Base-by-base conservation (phyloP, 2,797 vertebrate species). In the Austrolebias charrua region DNA sequence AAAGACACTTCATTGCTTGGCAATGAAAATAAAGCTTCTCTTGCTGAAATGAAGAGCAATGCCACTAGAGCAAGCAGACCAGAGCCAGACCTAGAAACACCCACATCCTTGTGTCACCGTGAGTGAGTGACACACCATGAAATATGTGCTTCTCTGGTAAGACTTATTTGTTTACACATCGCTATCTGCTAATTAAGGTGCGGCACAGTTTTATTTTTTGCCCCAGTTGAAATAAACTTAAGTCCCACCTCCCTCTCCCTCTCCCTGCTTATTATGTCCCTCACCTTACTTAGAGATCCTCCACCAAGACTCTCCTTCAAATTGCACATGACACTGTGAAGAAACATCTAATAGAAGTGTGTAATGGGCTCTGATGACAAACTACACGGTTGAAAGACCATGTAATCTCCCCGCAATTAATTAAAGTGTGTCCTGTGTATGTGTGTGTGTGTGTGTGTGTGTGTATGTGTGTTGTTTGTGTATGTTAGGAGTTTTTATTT, bases 271-370 rank as follows among this genome's bases (percentile, higher is more conserved):
- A 85, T 92, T 93, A 93, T 91, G 91, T 93, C 92, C 88, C 90
- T 92, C 90, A 93, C 93, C 92, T 87, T 87, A 84, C 89, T 89
- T 79, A 75, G 74, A 89, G 87, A 88, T 88, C 80, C 88, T 90
- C 88, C 82, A 90, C 89, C 89, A 91, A 90, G 90, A 94, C 94
- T 91, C 94, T 94, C 91, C 93, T 96, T 96, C 95, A 98, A 97
- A 98, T 98, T 95, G 96, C 94, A 97, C 94, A 93, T 98, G 97
- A 99, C 97, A 98, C 96, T 95, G 94, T 96, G 95, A 96, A 98
- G 96, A 98, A 98, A 96, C 94, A 96, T 98, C 96, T 98, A 97
- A 97, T 98, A 97, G 96, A 96, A 96, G 96, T 98, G 95, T 96
- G 95, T 98, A 99, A 98, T 98, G 95, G 94, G 94, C 93, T 93